These are phyloP conservation scores for Theristicus caerulescens DNA, from an alignment of 2,113 vertebrate species.

Conservation along the genomic window DNA sequence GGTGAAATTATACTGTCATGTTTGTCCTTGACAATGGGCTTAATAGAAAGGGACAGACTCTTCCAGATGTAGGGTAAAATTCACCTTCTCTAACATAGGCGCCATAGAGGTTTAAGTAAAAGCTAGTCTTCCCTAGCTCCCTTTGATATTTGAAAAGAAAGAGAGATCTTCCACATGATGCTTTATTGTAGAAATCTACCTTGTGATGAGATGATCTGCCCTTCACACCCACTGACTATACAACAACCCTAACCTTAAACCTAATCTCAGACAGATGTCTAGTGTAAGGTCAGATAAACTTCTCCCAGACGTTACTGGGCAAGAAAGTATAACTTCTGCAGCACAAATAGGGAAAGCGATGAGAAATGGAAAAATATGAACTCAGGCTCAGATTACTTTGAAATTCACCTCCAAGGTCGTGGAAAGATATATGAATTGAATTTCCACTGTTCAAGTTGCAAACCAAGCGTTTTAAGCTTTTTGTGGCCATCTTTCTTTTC, in stretches of 20 bases:
- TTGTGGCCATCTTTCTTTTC: background rate
- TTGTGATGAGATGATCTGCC: background rate
- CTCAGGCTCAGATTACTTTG: background rate
- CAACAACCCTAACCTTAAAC: background rate
- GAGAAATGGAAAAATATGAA: background rate
- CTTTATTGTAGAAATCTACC: background rate
- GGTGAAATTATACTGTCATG: background rate
- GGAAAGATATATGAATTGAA: background rate
- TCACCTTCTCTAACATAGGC: background rate
- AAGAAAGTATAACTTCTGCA: background rate
- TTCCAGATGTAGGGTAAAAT: background rate
- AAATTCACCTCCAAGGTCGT: background rate
- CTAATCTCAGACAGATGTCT: background rate
- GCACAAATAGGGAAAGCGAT: background rate
- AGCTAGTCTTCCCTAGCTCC: background rate
- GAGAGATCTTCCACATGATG: background rate
- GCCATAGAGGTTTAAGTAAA: background rate
- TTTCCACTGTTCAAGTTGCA: background rate
- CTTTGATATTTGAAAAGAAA: background rate
- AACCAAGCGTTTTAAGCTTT: background rate
- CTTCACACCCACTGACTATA: background rate
- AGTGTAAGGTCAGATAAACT: background rate
- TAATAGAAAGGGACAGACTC: background rate
- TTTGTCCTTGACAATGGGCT: background rate
- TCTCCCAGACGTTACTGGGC: background rate